These are phyloP conservation scores for Hymenopus coronatus DNA, from an alignment of 2,888 invertebrate genomes.

Conservation along the genomic window DNA sequence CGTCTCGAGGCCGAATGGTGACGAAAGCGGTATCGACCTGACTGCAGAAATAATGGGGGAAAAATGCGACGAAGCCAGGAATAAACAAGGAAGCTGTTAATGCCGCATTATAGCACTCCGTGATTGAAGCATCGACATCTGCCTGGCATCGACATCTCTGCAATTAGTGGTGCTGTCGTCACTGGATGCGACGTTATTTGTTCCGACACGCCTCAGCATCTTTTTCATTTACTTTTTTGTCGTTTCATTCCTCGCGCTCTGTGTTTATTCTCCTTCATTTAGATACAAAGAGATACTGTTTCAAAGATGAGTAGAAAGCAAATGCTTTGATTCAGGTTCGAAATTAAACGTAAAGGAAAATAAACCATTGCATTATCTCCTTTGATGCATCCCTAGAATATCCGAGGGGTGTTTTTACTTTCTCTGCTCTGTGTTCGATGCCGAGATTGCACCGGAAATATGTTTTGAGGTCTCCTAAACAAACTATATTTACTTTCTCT, in stretches of 20 bases:
- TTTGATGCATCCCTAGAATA: no score
- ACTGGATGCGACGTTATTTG: background rate
- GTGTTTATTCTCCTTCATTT: no score
- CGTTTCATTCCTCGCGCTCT: no score
- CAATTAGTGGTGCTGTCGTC: background rate
- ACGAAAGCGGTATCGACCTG: background rate
- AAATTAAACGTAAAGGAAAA: no score
- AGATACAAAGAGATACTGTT: background rate
- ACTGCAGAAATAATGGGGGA: background rate
- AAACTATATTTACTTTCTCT: no score
- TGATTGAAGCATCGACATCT: background rate
- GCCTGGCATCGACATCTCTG: background rate
- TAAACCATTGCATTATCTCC: no score
- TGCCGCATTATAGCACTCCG: background rate
- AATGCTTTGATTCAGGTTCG: background rate
- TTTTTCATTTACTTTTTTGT: background rate
- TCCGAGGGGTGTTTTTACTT: no score
- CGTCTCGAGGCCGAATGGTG: background rate
- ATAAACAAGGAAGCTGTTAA: background rate
- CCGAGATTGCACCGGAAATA: no score
- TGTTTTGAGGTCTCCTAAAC: no score
- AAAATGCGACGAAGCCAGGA: background rate
- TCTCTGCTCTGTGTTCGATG: no score
- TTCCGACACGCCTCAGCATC: background rate
- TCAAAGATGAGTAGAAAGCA: background rate